Evolutionary conservation across 2,797 vertebrate species (phyloP).

Genomic region (Rhodeus uyekii): DNA sequence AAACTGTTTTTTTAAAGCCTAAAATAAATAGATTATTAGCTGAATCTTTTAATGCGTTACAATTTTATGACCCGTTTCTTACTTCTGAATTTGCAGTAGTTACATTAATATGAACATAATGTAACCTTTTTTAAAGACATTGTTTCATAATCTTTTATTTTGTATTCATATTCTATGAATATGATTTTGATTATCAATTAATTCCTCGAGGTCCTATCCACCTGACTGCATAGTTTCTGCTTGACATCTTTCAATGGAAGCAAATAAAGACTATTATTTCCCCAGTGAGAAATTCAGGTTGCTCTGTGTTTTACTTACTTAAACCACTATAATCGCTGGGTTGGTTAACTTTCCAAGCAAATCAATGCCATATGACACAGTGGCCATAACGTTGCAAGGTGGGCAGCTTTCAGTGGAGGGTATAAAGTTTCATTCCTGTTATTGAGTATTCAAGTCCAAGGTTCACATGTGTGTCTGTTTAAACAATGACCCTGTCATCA

Average conservation of each 20-base stretch:
- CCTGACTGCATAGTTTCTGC: conserved; percentile 42
- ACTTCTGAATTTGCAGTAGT: not conserved
- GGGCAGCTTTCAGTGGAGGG: conserved; percentile 3
- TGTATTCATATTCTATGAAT: conserved; percentile 18
- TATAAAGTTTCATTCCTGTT: conserved; percentile 17
- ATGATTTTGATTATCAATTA: not conserved
- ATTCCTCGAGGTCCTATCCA: conserved; percentile 26
- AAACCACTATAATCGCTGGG: conserved; percentile 18
- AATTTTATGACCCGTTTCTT: not conserved
- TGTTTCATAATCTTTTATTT: conserved; percentile 1
- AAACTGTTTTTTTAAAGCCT: conserved; percentile 40
- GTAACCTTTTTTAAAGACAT: too few species aligned
- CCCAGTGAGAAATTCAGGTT: conserved; percentile 24
- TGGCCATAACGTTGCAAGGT: conserved; percentile 5
- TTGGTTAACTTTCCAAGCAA: conserved; percentile 19
- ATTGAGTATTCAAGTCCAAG: conserved; percentile 2
- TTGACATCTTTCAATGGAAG: conserved; percentile 29
- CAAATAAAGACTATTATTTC: conserved; percentile 13
- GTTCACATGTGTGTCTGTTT: conserved; percentile 63
- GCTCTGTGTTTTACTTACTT: conserved; percentile 37
- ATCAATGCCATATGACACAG: conserved; percentile 59
- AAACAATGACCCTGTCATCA: conserved; percentile 48
- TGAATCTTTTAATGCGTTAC: not conserved
- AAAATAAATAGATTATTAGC: conserved; percentile 22
- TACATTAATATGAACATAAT: not conserved